These are phyloP conservation scores for Norana najaformis DNA, from an alignment of 2,888 invertebrate species.

Conservation along the genomic window DNA sequence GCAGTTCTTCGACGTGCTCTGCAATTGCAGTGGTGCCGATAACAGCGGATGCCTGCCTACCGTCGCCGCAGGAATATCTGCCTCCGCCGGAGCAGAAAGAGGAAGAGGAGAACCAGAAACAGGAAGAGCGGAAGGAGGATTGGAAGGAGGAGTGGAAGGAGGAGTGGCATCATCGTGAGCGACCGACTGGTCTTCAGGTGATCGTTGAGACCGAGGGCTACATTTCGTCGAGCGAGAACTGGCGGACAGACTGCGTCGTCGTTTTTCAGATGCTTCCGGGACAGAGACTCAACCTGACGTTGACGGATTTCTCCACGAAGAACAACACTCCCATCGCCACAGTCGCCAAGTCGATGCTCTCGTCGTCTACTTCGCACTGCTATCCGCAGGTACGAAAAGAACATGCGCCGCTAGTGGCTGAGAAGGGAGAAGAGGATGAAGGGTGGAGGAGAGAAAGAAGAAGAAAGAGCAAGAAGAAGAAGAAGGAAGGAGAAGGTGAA, in stretches of 20 bases:
- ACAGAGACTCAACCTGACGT: constrained; percentile 40
- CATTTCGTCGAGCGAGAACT: neutral
- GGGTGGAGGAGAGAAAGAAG: neutral
- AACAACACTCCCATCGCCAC: neutral
- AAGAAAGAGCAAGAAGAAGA: neutral
- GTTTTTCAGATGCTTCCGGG: constrained; percentile 33
- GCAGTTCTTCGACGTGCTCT: neutral
- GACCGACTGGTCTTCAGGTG: constrained; percentile 2
- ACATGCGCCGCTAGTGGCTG: neutral
- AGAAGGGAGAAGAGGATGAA: neutral
- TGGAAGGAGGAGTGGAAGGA: neutral
- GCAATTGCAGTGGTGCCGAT: neutral
- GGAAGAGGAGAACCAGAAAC: no score
- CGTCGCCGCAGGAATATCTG: neutral
- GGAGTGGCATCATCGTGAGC: neutral
- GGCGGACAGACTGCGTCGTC: constrained; percentile 23
- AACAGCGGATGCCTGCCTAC: constrained; percentile 8
- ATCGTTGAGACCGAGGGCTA: constrained; percentile 24
- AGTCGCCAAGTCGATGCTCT: neutral
- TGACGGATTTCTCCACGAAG: constrained; percentile 36
- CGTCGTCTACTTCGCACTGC: neutral
- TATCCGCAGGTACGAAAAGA: neutral
- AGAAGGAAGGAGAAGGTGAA: neutral
- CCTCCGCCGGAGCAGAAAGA: neutral
- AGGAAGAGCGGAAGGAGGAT: neutral